Evolutionary conservation across 2,797 vertebrate species (phyloP).

Genomic region (Aldrovandia affinis): DNA sequence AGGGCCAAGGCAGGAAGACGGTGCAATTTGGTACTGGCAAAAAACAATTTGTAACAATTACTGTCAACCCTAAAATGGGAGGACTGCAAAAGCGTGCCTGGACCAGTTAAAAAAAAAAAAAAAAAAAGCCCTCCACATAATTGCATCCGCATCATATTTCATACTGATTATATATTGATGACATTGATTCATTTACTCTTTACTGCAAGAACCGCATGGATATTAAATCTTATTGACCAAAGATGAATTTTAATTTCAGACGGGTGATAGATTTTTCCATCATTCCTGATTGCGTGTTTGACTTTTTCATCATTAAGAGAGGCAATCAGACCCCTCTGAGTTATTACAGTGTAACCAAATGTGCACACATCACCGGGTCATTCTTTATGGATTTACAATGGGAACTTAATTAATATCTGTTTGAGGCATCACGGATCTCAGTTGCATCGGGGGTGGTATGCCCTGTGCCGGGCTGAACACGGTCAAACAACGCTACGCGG

Average conservation of each 20-base stretch:
- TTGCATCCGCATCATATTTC: slow-evolving; percentile 87
- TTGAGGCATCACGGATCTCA: slow-evolving; percentile 70
- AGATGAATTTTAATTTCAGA: slow-evolving; percentile 96
- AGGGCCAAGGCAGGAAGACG: slow-evolving; percentile 73
- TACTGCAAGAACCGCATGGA: slow-evolving; percentile 85
- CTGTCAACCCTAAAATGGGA: slow-evolving; percentile 82
- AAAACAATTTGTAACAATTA: slow-evolving; percentile 90
- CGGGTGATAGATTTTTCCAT: slow-evolving; percentile 93
- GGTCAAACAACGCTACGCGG: background rate
- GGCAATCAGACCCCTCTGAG: slow-evolving; percentile 82
- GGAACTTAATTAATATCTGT: slow-evolving; percentile 81
- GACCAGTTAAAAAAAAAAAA: slow-evolving; percentile 63
- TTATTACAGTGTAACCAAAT: slow-evolving; percentile 84
- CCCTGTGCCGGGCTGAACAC: background rate
- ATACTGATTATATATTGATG: slow-evolving; percentile 93
- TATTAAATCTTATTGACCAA: slow-evolving; percentile 93
- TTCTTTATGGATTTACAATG: slow-evolving; percentile 84
- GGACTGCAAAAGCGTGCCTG: slow-evolving; percentile 79
- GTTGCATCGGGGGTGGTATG: slow-evolving; percentile 46
- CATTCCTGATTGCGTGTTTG: slow-evolving; percentile 89
- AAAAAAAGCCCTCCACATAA: slow-evolving; percentile 66
- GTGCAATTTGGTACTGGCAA: slow-evolving; percentile 82
- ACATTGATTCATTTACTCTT: slow-evolving; percentile 88
- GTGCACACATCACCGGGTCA: slow-evolving; percentile 81
- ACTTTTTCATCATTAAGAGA: slow-evolving; percentile 86